Conservation (phyloP, 64 coral and sea anemone genomes). For the Hydrozoanthus tunicans region DNA sequence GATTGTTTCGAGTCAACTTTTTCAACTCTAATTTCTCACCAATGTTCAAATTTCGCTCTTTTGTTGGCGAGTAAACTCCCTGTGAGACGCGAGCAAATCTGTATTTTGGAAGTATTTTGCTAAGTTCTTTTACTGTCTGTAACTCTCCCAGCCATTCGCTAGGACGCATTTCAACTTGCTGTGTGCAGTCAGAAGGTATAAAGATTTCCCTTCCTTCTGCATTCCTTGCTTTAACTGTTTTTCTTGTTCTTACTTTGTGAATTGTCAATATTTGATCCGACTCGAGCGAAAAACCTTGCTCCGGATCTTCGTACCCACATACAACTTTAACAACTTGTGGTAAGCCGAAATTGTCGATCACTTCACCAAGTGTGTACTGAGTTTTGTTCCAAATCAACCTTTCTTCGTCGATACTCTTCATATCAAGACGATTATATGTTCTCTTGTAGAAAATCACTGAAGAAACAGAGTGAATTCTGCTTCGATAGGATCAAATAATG, state of each 20-base stretch:
- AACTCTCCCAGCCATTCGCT: conserved; percentile 1
- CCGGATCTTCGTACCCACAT: conserved; percentile 1
- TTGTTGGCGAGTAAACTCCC: background rate
- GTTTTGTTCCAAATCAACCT: background rate
- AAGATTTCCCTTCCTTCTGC: background rate
- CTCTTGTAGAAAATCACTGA: background rate
- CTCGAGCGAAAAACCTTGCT: conserved; percentile 1
- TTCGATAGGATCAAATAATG: too few species aligned
- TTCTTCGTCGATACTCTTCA: background rate
- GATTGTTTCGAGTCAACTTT: conserved; percentile 6
- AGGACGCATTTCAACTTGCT: conserved; percentile 29
- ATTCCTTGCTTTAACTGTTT: conserved; percentile 17
- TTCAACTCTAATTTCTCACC: conserved; percentile 40
- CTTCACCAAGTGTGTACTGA: conserved; percentile 29
- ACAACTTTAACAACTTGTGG: conserved; percentile 39
- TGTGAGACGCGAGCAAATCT: conserved; percentile 19
- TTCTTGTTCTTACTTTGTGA: background rate
- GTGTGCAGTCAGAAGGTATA: conserved; percentile 12
- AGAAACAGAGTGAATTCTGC: too few species aligned
- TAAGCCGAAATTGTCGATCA: conserved; percentile 21
- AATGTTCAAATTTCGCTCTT: background rate
- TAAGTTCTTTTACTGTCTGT: conserved; percentile 10
- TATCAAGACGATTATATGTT: background rate
- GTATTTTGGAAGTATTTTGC: conserved; percentile 5
- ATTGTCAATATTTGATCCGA: conserved; percentile 2